These are phyloP conservation scores for Perizoma affinitatum DNA, from an alignment of 2,888 invertebrate genomes.

Conservation along the genomic window DNA sequence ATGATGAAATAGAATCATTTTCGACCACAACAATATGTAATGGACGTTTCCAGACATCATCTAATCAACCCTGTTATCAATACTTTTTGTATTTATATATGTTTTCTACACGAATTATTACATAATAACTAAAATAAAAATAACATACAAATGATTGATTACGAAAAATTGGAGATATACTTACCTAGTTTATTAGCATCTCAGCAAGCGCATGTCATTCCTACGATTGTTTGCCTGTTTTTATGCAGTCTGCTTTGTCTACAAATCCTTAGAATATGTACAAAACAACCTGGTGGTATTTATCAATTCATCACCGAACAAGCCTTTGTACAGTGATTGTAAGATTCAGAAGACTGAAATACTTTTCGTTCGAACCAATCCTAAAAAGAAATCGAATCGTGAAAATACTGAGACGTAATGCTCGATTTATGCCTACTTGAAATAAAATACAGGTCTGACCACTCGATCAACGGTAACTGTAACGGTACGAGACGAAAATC, in stretches of 20 bases:
- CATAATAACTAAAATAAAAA: neutral
- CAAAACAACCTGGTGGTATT: neutral
- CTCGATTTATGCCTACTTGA: constrained; percentile 66
- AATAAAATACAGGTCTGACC: constrained; percentile 78
- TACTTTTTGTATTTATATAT: neutral
- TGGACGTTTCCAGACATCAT: constrained; percentile 1
- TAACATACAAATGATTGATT: neutral
- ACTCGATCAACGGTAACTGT: constrained; percentile 78
- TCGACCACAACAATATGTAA: neutral
- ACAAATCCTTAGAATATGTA: neutral
- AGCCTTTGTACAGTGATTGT: constrained; percentile 11
- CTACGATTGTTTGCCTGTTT: no score
- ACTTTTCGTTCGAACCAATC: constrained; percentile 11
- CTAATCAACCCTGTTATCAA: constrained; percentile 6
- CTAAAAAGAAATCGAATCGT: neutral
- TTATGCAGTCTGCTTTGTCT: constrained; percentile 1
- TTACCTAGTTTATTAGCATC: constrained; percentile 6
- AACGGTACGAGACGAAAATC: constrained; percentile 77
- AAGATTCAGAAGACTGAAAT: constrained; percentile 6
- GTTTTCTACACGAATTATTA: neutral
- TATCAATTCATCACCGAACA: neutral
- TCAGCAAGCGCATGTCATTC: no score
- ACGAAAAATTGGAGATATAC: no score
- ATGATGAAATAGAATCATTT: no score
- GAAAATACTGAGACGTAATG: constrained; percentile 35